phyloP scores from a whole-genome alignment of 2,888 invertebrate species.

The Chelonus formosanus region DNA sequence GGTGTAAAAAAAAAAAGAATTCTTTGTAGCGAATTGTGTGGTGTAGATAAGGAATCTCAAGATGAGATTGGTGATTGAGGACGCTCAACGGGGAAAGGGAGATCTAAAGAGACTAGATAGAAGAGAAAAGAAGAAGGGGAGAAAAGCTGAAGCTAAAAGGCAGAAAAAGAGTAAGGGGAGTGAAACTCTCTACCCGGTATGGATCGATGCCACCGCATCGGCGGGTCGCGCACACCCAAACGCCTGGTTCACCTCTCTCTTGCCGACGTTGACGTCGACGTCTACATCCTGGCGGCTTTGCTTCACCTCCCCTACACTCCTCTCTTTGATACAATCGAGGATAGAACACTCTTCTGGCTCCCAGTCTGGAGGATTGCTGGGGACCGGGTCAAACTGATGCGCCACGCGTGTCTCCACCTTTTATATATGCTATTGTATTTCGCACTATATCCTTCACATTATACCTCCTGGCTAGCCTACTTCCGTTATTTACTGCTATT shows the following conservation, averaged over 20 bases:
- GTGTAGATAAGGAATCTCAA: conserved; percentile 3
- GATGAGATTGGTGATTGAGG: conserved; percentile 16
- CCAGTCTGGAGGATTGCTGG: conserved; percentile 18
- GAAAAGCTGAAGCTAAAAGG: conserved; percentile 14
- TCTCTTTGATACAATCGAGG: conserved; percentile 14
- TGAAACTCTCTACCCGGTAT: conserved; percentile 39
- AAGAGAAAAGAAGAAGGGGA: conserved; percentile 25
- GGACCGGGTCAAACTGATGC: conserved; percentile 31
- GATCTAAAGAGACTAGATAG: conserved; percentile 5
- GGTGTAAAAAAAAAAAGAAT: conserved; percentile 13
- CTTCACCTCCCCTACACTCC: conserved; percentile 20
- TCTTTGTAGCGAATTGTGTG: conserved; percentile 12
- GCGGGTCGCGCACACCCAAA: conserved; percentile 36
- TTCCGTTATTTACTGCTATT: neutral
- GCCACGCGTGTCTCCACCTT: conserved; percentile 28
- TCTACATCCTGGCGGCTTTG: conserved; percentile 35
- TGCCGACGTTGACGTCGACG: conserved; percentile 34
- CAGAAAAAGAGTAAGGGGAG: conserved; percentile 29
- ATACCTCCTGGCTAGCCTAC: neutral
- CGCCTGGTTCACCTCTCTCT: conserved; percentile 28
- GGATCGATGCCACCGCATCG: conserved; percentile 57
- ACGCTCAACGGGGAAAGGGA: conserved; percentile 13
- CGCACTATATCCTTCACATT: conserved; percentile 25
- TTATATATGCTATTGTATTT: conserved; percentile 23
- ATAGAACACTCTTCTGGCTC: conserved; percentile 2